Conservation (phyloP, 2,888 invertebrate species). For the Leuctra nigra region DNA sequence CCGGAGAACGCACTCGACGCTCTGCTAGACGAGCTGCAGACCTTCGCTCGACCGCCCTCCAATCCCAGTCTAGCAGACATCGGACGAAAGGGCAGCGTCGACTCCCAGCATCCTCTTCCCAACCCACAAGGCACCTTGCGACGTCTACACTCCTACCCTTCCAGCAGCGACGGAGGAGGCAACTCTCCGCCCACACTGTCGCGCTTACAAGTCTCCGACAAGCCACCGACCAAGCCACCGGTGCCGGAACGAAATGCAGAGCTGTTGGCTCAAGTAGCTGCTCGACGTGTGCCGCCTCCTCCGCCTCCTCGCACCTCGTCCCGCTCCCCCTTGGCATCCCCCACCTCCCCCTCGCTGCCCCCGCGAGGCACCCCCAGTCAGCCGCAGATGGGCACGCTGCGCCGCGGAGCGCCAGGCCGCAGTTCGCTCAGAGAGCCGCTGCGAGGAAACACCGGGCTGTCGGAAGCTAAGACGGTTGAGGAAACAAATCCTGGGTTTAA, state of each 20-base stretch:
- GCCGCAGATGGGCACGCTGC: constrained; percentile 33
- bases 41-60: constrained; percentile 66
- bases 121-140: constrained; percentile 48
- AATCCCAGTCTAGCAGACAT: constrained; percentile 47
- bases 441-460: constrained; percentile 39
- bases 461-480: constrained; percentile 25
- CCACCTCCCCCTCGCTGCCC: constrained; percentile 65
- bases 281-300: constrained; percentile 78
- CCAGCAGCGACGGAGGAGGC: constrained; percentile 70
- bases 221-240: constrained; percentile 57
- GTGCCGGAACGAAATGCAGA: constrained; percentile 77
- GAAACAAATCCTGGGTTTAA: constrained; percentile 31
- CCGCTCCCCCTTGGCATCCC: constrained; percentile 79
- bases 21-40: constrained; percentile 88
- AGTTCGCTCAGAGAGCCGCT: constrained; percentile 42
- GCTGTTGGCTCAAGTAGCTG: constrained; percentile 61
- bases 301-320: constrained; percentile 88
- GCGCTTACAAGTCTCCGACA: constrained; percentile 40
- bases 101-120: constrained; percentile 40
- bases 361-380: constrained; percentile 40
- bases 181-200: constrained; percentile 62
- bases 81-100: constrained; percentile 48
- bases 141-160: constrained; percentile 77
- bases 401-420: constrained; percentile 39
- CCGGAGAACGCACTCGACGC: constrained; percentile 97